Percentiles rank a stretch among this genome's conserved stretches.
phyloP scores from a whole-genome alignment of 2,797 vertebrate species.

The Cossypha caffra region DNA sequence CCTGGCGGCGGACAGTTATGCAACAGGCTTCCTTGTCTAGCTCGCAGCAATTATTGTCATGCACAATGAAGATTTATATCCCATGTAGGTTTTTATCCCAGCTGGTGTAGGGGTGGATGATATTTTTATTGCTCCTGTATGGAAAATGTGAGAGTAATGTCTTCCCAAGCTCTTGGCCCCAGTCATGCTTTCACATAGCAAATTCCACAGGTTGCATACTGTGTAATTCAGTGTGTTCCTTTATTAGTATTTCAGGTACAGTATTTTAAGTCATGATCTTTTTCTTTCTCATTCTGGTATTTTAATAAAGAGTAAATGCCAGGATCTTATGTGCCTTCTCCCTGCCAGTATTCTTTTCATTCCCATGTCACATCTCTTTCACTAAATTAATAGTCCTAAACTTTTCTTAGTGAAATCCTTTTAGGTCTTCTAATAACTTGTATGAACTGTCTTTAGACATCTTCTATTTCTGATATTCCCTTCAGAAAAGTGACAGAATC shows the following conservation, averaged over 20 bases:
- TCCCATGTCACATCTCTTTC: neutral
- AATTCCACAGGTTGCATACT: constrained; percentile 6
- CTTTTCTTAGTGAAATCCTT: constrained; percentile 15
- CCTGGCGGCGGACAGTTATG: neutral
- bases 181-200: neutral
- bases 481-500: constrained; percentile 35
- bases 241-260: neutral
- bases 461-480: constrained; percentile 6
- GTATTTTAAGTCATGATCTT: constrained; percentile 27
- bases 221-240: neutral
- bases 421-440: constrained; percentile 18
- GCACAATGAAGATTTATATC: constrained; percentile 50
- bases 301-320: constrained; percentile 7
- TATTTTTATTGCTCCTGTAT: constrained; percentile 64
- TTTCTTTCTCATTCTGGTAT: constrained; percentile 3
- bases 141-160: constrained; percentile 49
- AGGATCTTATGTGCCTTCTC: neutral
- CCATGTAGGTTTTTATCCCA: constrained; percentile 48
- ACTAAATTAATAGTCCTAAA: constrained; percentile 11
- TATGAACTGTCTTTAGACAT: constrained; percentile 23
- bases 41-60: neutral
- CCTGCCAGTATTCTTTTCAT: constrained; percentile 33
- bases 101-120: constrained; percentile 59
- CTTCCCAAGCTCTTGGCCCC: constrained; percentile 30
- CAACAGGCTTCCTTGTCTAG: neutral